Evolutionary conservation across 2,113 vertebrate species (phyloP), one percentile per base, ranked within the genome.

Genomic region (Pedionomus torquatus): DNA sequence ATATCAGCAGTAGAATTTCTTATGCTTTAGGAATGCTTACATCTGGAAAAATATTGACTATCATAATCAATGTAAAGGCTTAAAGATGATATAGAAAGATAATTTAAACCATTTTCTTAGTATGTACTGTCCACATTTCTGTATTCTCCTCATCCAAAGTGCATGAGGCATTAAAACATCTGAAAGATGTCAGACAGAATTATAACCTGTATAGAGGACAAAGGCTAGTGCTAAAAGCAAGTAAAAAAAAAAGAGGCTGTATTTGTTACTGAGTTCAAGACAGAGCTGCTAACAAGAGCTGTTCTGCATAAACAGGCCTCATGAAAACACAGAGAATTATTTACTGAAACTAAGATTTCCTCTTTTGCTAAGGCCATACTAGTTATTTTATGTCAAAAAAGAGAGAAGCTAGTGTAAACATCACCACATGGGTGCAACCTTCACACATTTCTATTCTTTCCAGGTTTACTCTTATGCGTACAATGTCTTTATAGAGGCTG

Each of bases 401-500:
- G 65, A 65, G 33, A 69, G 68, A 74, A 25, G 6, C 5, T 41
- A 23, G 5, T 49, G 71, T 63, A 80, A 86, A 49, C 2, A 25
- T 21, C 28, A 18, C 30, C 30, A 37, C n/a, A 21, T 30, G 37
- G 31, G 17, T 61, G 46, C 28, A 72, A 17, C 35, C 31, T 83
- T 88, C 74, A 79, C 28, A 28, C 19, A 17, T 78, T 60, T 82
- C 68, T 96, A 2, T 35, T 78, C 25, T 95, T 93, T 91, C 9
- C 95, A 99, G 98, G 98, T 99, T 71, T 99, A 98, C 96, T 98
- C 98, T 85, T 99, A 99, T 68, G 98, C 98, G 37, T 98, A 97
- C 90, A 98, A 96, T 15, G 95, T 99, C 88, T 98, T 99, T 79
- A 87, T 84, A 41, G 97, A 97, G 6, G 98, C 98, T 39, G 98